Conservation (phyloP, 2,113 vertebrate genomes). For the Ploceus nigricollis region DNA sequence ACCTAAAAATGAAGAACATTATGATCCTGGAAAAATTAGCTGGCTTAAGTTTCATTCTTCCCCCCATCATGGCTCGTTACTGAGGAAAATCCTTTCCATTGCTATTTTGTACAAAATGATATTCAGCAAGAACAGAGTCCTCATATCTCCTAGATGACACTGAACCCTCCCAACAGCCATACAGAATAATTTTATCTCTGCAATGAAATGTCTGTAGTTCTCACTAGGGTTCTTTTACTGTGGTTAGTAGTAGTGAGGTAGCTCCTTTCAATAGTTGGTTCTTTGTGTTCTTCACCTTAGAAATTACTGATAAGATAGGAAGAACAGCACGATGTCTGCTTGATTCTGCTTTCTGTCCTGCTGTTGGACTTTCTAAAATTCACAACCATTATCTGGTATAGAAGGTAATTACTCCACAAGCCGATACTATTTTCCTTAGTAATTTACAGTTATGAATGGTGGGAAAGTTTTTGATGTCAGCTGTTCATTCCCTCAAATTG, state of each 20-base stretch:
- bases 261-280: neutral
- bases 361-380: neutral
- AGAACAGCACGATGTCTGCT: neutral
- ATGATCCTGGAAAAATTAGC: conserved; percentile 26
- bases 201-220: neutral
- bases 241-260: neutral
- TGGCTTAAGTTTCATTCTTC: conserved; percentile 27
- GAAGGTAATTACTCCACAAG: neutral
- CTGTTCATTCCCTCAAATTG: neutral
- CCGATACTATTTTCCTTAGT: neutral
- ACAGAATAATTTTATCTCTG: neutral
- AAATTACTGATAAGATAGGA: neutral
- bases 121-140: conserved; percentile 11
- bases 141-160: neutral
- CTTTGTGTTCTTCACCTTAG: neutral
- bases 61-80: neutral
- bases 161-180: neutral
- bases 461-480: neutral
- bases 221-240: neutral
- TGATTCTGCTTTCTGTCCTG: neutral
- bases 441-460: neutral
- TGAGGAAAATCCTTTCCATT: conserved; percentile 40
- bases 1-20: conserved; percentile 42
- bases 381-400: neutral
- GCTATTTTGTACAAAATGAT: neutral